Base-by-base conservation (phyloP, 2,797 vertebrate species). In the Molossus molossus region DNA sequence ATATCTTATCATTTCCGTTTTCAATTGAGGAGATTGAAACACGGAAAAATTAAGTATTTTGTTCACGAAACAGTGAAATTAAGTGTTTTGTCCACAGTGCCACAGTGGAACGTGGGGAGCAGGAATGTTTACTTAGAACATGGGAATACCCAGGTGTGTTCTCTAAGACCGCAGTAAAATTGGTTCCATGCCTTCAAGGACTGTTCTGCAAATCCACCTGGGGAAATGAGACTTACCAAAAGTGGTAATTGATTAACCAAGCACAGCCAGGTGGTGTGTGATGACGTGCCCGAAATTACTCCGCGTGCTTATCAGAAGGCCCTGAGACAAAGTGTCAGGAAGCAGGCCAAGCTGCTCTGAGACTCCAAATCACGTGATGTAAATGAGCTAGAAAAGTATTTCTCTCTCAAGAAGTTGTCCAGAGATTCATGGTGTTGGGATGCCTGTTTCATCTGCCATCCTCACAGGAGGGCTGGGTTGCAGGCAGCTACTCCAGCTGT, bases 371-470 rank as follows among this genome's bases (percentile, higher is more conserved):
- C 14, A 20, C 25, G 65, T 45, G 13, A 37, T 4, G 18, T 60
- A 87, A 53, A 55, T n/a, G n/a, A 70, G 29, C 60, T 12, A 37
- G 50, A 77, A 50, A 62, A 9, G 13, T 29, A 17, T 27, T 90
- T 94, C 25, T 73, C 45, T 90, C 37, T 95, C 45, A 76, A 62
- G 75, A 33, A 55, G 27, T 80, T 29, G 21, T 72, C 20, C n/a
- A 55, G 62, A 92, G 23, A 53, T 25, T 25, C 8, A 5, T 0
- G 2, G 25, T 77, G 8, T n/a, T 50, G 33, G 29, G 37, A 7
- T 37, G 4, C 55, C 1, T 4, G 69, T 37, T 53, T 83, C 29
- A 12, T 53, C 57, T 77, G 58, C 29, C 55, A 4, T 76, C 21
- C 29, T 92, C 27, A 70, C n/a, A 18, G 0, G 29, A 87, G 25